A percentile compares a stretch with the other conserved stretches of the same genome.
Conservation (phyloP, 2,113 vertebrate genomes). For the Phoenicopterus ruber region DNA sequence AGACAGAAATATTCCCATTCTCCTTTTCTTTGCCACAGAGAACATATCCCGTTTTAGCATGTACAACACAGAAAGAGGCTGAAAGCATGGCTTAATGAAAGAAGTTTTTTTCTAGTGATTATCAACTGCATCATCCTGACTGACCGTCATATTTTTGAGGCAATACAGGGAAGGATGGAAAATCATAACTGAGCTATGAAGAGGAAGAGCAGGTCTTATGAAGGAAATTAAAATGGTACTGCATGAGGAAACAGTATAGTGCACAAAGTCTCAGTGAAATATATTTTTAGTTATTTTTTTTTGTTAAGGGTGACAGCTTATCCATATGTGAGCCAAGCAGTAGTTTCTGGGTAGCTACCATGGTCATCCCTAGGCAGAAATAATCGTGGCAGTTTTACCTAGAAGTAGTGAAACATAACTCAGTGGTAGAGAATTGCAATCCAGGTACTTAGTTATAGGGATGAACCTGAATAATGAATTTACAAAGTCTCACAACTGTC, state of each 20-base stretch:
- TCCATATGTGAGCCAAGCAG: background rate
- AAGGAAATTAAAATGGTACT: background rate
- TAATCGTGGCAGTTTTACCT: accelerated
- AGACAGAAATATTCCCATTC: background rate
- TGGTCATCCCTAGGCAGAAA: background rate
- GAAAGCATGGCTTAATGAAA: background rate
- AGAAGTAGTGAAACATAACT: background rate
- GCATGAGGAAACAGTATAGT: background rate
- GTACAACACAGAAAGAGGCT: accelerated
- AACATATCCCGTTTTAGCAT: background rate
- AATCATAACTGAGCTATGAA: background rate
- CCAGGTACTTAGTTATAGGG: background rate
- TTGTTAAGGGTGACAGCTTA: background rate
- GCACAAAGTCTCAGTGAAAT: background rate
- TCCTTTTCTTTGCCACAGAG: background rate
- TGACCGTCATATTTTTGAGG: background rate
- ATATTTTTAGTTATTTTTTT: background rate
- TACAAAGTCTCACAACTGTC: background rate
- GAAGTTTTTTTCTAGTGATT: background rate
- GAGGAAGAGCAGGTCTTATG: background rate
- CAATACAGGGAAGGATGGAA: background rate
- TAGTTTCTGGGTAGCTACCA: background rate
- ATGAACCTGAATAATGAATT: background rate
- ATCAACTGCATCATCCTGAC: background rate
- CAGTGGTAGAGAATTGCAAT: background rate